Evolutionary conservation across 2,888 invertebrate species (phyloP).

Genomic region (Xanthorhoe spadicearia): DNA sequence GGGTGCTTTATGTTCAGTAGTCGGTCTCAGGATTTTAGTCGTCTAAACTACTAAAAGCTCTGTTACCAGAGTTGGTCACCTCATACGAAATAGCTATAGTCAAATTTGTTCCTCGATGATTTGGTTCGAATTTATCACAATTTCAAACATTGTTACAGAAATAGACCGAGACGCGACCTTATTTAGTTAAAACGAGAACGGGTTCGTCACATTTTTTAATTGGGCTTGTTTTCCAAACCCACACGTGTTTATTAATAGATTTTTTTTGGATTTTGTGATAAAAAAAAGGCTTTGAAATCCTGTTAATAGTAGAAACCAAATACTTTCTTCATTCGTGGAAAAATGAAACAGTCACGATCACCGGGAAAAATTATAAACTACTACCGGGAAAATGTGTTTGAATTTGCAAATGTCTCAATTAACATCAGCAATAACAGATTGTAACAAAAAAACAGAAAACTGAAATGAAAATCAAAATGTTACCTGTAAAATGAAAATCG

Average conservation of each 20-base stretch:
- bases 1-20: too few species aligned
- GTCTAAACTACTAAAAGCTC: not conserved
- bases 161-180: conserved; percentile 39
- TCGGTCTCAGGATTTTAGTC: too few species aligned
- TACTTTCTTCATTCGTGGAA: too few species aligned
- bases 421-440: too few species aligned
- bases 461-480: not conserved
- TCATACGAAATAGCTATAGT: not conserved
- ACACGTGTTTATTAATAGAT: conserved; percentile 2
- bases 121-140: conserved; percentile 11
- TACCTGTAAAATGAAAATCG: not conserved
- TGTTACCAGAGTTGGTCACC: not conserved
- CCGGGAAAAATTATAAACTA: too few species aligned
- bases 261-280: conserved; percentile 6
- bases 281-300: not conserved
- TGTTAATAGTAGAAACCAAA: too few species aligned
- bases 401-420: too few species aligned
- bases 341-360: too few species aligned
- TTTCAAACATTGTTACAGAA: conserved; percentile 22
- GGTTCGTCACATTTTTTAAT: conserved; percentile 25
- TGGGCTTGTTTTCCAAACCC: conserved; percentile 21
- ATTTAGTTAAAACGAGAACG: conserved; percentile 22
- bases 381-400: too few species aligned
- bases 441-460: too few species aligned
- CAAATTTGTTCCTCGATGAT: conserved; percentile 6